These are phyloP conservation scores for Steatocranus sp. DNA, from an alignment of 2,797 vertebrate genomes.

Conservation along the genomic window DNA sequence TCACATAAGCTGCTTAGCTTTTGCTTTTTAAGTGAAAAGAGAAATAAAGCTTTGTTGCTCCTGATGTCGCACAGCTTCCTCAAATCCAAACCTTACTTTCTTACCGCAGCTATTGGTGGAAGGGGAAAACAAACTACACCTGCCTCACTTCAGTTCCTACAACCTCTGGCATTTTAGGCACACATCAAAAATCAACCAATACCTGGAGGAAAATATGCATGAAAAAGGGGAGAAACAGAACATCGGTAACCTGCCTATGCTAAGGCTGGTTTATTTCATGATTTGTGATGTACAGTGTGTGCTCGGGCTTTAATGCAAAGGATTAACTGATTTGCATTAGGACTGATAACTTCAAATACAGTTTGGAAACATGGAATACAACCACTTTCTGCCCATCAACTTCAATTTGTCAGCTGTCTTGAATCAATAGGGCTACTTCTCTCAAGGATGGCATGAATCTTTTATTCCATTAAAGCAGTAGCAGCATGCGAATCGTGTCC, in stretches of 20 bases:
- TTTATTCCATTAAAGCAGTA: slow-evolving; percentile 46
- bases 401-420: slow-evolving; percentile 24
- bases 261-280: neutral
- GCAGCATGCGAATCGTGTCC: slow-evolving; percentile 34
- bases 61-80: slow-evolving; percentile 30
- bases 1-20: slow-evolving; percentile 69
- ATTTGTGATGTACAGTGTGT: slow-evolving; percentile 4
- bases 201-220: neutral
- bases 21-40: slow-evolving; percentile 58
- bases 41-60: slow-evolving; percentile 48
- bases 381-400: slow-evolving; percentile 30
- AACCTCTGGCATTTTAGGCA: neutral
- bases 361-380: slow-evolving; percentile 16
- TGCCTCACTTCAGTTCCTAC: neutral
- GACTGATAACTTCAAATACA: slow-evolving; percentile 38
- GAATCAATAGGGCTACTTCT: slow-evolving; percentile 52
- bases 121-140: neutral
- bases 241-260: neutral
- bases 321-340: slow-evolving; percentile 56
- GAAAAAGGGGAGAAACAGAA: neutral
- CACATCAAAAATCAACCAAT: neutral
- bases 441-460: slow-evolving; percentile 61
- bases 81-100: slow-evolving; percentile 29
- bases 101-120: neutral
- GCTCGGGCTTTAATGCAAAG: slow-evolving; percentile 31